Conservation (phyloP, 2,888 invertebrate species). For the Nomada hirtipes region DNA sequence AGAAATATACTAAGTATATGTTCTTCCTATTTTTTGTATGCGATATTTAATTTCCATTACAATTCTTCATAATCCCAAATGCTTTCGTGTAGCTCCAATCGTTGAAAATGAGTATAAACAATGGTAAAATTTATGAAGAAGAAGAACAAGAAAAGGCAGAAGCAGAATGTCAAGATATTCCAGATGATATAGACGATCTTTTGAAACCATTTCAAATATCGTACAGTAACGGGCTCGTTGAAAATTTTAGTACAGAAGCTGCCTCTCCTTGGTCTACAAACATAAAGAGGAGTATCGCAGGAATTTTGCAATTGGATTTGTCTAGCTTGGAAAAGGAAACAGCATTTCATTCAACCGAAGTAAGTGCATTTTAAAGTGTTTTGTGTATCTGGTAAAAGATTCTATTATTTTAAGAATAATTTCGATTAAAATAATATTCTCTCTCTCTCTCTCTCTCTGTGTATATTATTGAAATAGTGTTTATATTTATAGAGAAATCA, state of each 20-base stretch:
- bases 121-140: constrained; percentile 72
- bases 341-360: constrained; percentile 80
- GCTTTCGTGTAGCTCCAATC: constrained; percentile 73
- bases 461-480: not conserved
- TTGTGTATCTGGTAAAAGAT: not conserved
- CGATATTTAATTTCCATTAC: not conserved
- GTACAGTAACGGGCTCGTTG: constrained; percentile 76
- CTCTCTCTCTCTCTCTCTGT: not conserved
- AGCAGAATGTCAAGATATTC: constrained; percentile 55
- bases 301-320: constrained; percentile 88
- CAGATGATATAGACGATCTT: constrained; percentile 73
- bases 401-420: not conserved
- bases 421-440: constrained; percentile 1
- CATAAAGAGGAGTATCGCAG: constrained; percentile 88
- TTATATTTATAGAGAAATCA: constrained; percentile 78
- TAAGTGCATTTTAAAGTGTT: constrained; percentile 54
- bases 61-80: constrained; percentile 9
- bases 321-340: constrained; percentile 72
- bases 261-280: constrained; percentile 89
- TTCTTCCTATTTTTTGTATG: not conserved
- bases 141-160: constrained; percentile 47
- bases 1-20: constrained; percentile 6
- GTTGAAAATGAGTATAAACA: constrained; percentile 75
- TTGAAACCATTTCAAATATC: constrained; percentile 78
- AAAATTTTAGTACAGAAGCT: constrained; percentile 78